A percentile compares a stretch with the other conserved stretches of the same genome.
phyloP scores from a whole-genome alignment of 2,113 vertebrate species.

The Ranitomeya imitator region DNA sequence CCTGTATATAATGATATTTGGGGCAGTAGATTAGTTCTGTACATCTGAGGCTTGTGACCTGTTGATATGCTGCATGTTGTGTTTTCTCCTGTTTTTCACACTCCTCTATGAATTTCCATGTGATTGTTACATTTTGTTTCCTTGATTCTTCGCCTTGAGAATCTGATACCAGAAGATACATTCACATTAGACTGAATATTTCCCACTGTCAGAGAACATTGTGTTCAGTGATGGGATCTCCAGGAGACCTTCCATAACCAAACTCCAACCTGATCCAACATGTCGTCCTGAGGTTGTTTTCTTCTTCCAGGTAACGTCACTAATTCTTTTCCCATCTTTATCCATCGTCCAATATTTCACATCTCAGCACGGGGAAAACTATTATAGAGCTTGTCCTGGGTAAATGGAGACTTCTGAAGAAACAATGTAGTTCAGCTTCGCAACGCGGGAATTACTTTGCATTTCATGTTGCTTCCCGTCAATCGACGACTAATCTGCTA shows the following conservation, averaged over 20 bases:
- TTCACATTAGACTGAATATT: neutral
- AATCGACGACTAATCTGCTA: neutral
- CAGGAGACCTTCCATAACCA: neutral
- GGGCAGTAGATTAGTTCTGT: too few species aligned
- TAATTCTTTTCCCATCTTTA: neutral
- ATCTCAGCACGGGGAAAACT: neutral
- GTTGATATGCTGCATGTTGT: too few species aligned
- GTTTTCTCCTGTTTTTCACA: neutral
- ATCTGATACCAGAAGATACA: neutral
- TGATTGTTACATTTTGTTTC: neutral
- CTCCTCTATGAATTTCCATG: neutral
- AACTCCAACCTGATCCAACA: neutral
- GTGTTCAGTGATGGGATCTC: neutral
- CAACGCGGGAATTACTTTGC: neutral
- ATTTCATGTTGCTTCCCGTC: neutral
- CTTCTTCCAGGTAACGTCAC: neutral
- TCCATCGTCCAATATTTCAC: neutral
- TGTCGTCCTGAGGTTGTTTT: neutral
- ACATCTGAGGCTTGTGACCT: too few species aligned
- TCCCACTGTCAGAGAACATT: slow-evolving; percentile 11
- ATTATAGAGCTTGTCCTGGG: neutral
- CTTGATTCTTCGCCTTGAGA: neutral
- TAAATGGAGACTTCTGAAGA: neutral
- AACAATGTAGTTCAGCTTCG: neutral
- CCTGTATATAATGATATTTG: too few species aligned